Conservation (phyloP, 2,888 invertebrate species). For the Epinotia brunnichana region DNA sequence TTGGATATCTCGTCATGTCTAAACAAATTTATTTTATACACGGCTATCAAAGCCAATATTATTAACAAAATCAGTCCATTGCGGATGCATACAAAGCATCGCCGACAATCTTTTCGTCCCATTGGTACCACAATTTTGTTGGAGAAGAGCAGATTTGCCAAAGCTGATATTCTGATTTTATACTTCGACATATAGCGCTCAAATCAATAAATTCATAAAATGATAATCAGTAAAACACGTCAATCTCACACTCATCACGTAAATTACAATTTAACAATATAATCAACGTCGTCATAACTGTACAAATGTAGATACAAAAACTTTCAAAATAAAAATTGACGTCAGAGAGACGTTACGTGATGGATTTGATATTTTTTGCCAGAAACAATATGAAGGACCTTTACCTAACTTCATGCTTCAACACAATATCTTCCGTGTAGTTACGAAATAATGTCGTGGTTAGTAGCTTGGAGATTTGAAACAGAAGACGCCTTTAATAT, state of each 20-base stretch:
- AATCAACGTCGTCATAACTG: background rate
- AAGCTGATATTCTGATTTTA: background rate
- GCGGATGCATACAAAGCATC: constrained; percentile 8
- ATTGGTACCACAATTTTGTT: background rate
- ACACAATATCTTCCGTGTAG: too few relatives aligned
- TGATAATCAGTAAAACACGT: background rate
- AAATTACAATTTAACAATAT: constrained; percentile 5
- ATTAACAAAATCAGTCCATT: constrained; percentile 12
- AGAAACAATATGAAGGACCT: background rate
- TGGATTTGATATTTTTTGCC: background rate
- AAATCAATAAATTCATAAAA: background rate
- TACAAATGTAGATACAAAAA: background rate
- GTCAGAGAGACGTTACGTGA: background rate
- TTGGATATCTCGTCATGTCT: constrained; percentile 19
- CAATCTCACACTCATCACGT: background rate
- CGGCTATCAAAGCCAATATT: constrained; percentile 19
- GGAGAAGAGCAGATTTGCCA: background rate
- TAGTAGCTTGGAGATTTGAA: too few relatives aligned
- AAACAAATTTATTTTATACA: constrained; percentile 1
- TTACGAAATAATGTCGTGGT: too few relatives aligned
- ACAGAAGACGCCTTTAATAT: too few relatives aligned
- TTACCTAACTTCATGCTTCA: too few relatives aligned
- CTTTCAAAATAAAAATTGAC: background rate
- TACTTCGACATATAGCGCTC: background rate
- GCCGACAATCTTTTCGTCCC: constrained; percentile 10